Evolutionary conservation across 2,888 invertebrate genomes (phyloP), one percentile per base, ranked within the genome.

Genomic region (Cyaniris semiargus): DNA sequence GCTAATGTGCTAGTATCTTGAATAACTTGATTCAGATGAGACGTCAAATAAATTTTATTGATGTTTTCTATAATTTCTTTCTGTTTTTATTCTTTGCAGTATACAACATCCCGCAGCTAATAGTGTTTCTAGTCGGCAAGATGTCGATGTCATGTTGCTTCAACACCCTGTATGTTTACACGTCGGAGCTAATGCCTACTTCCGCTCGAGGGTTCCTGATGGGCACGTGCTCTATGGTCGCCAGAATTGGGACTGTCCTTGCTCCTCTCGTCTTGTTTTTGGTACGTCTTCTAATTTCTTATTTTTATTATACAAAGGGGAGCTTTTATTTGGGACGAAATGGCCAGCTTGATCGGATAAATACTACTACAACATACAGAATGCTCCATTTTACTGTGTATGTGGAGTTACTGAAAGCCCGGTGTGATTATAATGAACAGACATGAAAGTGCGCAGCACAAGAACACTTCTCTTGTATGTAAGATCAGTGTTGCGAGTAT

Each of bases 121-220:
- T 83, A 89, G 76, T 92, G 71, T 89, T 88, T 83, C 86, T 96
- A 83, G 76, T 90, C 78, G 91, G 90, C 18, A 92, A 92, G 85
- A 84, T 90, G 79, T 86, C 86, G 79, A 92, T 92, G 84, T 90
- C 91, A 80, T 90, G 90, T 87, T 88, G 88, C 18, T 92, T 92
- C 84, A 91, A 90, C 82, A 88, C 89, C 80, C 87, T 91, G 79
- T 92, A 92, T 84, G 91, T 92, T 82, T 92, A 96, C 85, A 96
- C 96, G 0, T 95, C 96, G 66, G 96, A 96, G 90, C 90, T 96
- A 86, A 96, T 96, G 87, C 96, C 96, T 0, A 96, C 96, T 4
- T 91, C 91, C 53, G 90, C 95, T 72, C 89, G 96, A 70, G 96
- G 96, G 83, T 94, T 95, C 4, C 86, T 96, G 81, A 94, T 96